Evolutionary conservation across 2,797 vertebrate species (phyloP).

Genomic region (Alfaro cultratus): DNA sequence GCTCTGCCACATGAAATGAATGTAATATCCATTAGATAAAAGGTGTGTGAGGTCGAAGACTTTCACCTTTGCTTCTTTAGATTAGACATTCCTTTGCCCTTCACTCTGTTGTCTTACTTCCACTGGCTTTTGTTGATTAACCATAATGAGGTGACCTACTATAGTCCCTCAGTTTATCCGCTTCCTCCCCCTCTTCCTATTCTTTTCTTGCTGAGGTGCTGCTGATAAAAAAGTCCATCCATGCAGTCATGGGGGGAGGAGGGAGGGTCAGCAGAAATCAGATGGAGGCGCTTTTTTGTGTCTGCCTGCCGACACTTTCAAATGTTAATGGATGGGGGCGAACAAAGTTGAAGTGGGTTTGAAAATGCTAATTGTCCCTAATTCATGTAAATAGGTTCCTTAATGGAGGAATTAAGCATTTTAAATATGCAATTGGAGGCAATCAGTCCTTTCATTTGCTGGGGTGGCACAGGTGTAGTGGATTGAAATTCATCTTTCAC

Average conservation of each 20-base stretch:
- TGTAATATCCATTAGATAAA: constrained; percentile 60
- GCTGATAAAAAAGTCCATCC: constrained; percentile 72
- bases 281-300: constrained; percentile 84
- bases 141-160: constrained; percentile 76
- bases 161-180: constrained; percentile 56
- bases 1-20: constrained; percentile 50
- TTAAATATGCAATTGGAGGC: constrained; percentile 84
- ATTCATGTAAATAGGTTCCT: constrained; percentile 88
- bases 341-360: constrained; percentile 88
- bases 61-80: constrained; percentile 51
- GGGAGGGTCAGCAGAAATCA: constrained; percentile 82
- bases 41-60: constrained; percentile 51
- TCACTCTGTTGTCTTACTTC: constrained; percentile 72
- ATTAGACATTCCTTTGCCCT: constrained; percentile 60
- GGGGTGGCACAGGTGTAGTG: constrained; percentile 84
- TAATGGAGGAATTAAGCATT: constrained; percentile 87
- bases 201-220: constrained; percentile 57
- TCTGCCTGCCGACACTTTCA: constrained; percentile 91
- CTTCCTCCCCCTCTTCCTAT: constrained; percentile 35
- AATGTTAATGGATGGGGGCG: constrained; percentile 89
- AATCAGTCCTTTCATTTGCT: constrained; percentile 86
- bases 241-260: constrained; percentile 56
- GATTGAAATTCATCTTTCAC: constrained; percentile 85
- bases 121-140: constrained; percentile 78
- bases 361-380: constrained; percentile 88